Evolutionary conservation across 2,888 invertebrate genomes (phyloP), one percentile per base, ranked within the genome.

Genomic region (Microplitis manilae): DNA sequence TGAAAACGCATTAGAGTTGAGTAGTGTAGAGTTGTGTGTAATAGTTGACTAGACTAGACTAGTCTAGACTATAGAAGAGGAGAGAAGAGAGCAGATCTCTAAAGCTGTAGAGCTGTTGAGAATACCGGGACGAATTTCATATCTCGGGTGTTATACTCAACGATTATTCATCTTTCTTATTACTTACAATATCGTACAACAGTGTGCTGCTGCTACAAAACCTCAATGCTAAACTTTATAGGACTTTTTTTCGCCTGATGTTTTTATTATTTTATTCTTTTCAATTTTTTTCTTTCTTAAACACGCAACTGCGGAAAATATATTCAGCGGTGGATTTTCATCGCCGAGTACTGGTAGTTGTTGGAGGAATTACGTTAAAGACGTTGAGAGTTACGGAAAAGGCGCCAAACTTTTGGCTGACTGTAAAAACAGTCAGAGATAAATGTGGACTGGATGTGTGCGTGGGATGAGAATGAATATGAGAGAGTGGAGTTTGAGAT

Each of bases 311-410:
- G 71, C 62, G 73, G 69, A 15, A 73, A 77, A 77, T 77, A 77
- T 77, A 77, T 77, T 77, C 77, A 77, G 50, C 50, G 50, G 73
- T 77, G 20, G 77, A 77, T 77, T 77, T 77, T 77, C 77, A 77
- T 77, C 20, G 20, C 73, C 68, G 2, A 30, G 30, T 30, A 30
- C 30, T 30, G 30, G 30, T 30, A 30, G 30, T 30, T 30, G 30
- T 30, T 30, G 30, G 13, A 50, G 50, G 13, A 50, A 50, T 50
- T 50, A 30, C 30, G 60, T 15, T 59, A 20, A 20, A 30, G 67
- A 60, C 67, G 64, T 62, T 39, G 64, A 73, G 65, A 73, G 65
- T 67, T 73, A 67, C 60, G 59, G 77, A 73, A 65, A 75, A 77
- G 77, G 77, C 77, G 77, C 73, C 77, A 73, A 76, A 76, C 68